Evolutionary conservation across 1,140 invertebrate species (phyloP), one percentile per base, ranked within the genome.

Genomic region (Magallana gigas): DNA sequence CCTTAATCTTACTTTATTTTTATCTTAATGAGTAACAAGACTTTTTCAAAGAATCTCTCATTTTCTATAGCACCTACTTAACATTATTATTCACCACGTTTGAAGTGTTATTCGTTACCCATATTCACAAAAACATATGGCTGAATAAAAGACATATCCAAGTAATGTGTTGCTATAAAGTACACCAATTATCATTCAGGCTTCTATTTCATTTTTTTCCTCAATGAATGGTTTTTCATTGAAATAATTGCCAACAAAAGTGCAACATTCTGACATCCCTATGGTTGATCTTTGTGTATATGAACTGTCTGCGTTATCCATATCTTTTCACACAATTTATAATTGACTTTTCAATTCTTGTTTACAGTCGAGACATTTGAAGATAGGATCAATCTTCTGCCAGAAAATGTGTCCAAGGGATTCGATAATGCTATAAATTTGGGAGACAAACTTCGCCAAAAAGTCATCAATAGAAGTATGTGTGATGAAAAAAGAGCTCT

Each of bases 291-390:
- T 14, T 48, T 80, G 18, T 57, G 8, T 8, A 83, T 83, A 9
- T 14, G 81, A 48, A 48, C 36, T 83, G 48, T 29, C n/a, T 57
- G 56, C 18, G 57, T 14, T 83, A 56, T 57, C 14, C 9, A 57
- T 48, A 48, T 83, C 36, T 58, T 83, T 57, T 57, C 48, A 58
- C 81, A 83, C 57, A 57, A 83, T 83, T 58, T 12, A 12, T 83
- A 57, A 58, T 57, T 83, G 81, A n/a, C 36, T 83, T 80, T 16
- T 36, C 48, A 57, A 8, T 23, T 11, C 64, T 68, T 85, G 23
- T 68, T 71, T 85, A 56, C 85, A 86, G 85, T 56, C 48, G 18
- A 76, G 48, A 80, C 71, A 71, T 86, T 86, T 86, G 85, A 86
- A 80, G 85, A 86, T 58, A 59, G 9, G 58, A 57, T 76, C 76